Base-by-base conservation (phyloP, 2,797 vertebrate species). In the Selene dorsalis region DNA sequence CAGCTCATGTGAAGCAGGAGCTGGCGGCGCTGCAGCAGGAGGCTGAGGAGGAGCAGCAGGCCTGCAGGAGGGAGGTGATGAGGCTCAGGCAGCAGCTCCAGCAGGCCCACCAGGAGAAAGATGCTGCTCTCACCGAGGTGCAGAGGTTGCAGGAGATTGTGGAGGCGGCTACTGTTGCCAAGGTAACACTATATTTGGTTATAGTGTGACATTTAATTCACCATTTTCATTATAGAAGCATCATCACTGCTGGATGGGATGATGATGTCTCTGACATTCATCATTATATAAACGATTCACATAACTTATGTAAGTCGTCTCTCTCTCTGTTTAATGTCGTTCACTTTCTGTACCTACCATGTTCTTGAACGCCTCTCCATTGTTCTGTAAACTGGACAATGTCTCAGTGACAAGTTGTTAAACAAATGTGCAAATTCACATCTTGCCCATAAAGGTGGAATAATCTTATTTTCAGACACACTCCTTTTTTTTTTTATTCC, bases 1-100 rank as follows among this genome's bases (percentile, higher is more conserved):
- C 35, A 96, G 95, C 77, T 22, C 84, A 81, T 71, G 75, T 95
- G 48, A 91, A 93, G 73, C 92, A 94, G 69, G 83, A 83, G 57
- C 79, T 95, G 26, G 83, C 60, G 14, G 50, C 69, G 3, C 66
- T 95, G 59, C 92, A 94, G 57, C 80, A 91, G 69, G 92, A 95
- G 18, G 91, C 92, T n/a, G 75, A 92, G 28, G 89, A 91, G 70
- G 95, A 96, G 76, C 80, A 92, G 69, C 88, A 81, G 69, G 84
- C 87, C 22, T 70, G 91, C 39, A 87, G 84, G 41, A 84, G 83
- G 41, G 93, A 95, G 85, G 78, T 92, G 66, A 87, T 82, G 87
- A 93, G 50, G 43, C 61, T 79, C 72, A 58, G 11, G 68, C 60
- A 73, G 22, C 59, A 48, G 6, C 77, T 79, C 47, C 73, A 73